phyloP scores from a whole-genome alignment of 30 jellyfish, hydroid and myxozoan species.

The Kudoa iwatai region DNA sequence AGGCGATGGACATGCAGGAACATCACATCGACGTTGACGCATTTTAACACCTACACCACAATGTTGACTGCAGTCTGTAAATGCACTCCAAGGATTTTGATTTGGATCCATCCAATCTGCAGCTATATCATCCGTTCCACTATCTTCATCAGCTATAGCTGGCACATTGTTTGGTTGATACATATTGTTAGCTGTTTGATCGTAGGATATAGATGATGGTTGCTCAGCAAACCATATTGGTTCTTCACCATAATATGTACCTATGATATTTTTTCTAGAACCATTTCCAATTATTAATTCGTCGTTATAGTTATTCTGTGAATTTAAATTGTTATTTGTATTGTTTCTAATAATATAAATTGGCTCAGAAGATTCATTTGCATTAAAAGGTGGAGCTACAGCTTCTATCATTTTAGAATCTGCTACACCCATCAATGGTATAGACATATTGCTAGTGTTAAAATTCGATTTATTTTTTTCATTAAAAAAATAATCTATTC shows the following conservation, averaged over 20 bases:
- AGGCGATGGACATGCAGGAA: slow-evolving; percentile 82
- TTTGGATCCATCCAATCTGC: slow-evolving; percentile 1
- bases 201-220: not conserved
- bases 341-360: too few species aligned
- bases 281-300: too few species aligned
- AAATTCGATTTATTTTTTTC: too few species aligned
- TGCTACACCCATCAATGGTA: not conserved
- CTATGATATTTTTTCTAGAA: not conserved
- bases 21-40: slow-evolving; percentile 33
- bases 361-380: too few species aligned
- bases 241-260: too few species aligned
- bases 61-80: slow-evolving; percentile 24
- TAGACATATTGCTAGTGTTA: too few species aligned
- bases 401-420: not conserved
- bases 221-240: not conserved
- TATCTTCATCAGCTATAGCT: not conserved
- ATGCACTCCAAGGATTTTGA: slow-evolving; percentile 21
- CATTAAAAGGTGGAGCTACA: too few species aligned
- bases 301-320: too few species aligned
- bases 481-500: not conserved
- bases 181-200: too few species aligned
- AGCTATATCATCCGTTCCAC: too few species aligned
- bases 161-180: too few species aligned
- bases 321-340: too few species aligned
- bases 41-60: slow-evolving; percentile 79